Conservation (phyloP, 2,797 vertebrate species). For the Platyrinchus mystaceus region DNA sequence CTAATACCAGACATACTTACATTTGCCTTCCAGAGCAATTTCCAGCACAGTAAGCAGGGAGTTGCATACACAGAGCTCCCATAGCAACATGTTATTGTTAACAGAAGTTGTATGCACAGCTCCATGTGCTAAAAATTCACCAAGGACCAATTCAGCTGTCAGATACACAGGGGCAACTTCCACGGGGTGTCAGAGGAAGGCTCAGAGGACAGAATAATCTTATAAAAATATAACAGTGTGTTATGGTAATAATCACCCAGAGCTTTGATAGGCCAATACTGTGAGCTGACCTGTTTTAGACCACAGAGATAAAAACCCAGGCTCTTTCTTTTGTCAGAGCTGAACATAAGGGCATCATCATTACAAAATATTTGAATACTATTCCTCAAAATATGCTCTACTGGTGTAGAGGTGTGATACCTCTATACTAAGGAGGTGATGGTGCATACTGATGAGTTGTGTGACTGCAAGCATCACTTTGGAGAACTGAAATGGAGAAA, state of each 20-base stretch:
- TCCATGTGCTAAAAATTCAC: conserved; percentile 53
- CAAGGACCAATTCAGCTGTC: conserved; percentile 44
- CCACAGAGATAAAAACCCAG: background rate
- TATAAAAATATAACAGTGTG: background rate
- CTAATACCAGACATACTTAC: conserved; percentile 30
- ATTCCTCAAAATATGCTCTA: background rate
- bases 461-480: background rate
- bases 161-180: conserved; percentile 9
- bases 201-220: conserved; percentile 13
- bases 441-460: background rate
- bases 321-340: background rate
- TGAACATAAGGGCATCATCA: background rate
- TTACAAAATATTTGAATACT: background rate
- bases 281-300: background rate
- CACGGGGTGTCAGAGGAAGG: background rate
- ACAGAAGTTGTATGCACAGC: conserved; percentile 34
- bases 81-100: conserved; percentile 57
- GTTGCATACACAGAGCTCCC: background rate
- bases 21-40: conserved; percentile 40
- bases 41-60: conserved; percentile 23
- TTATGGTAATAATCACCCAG: background rate
- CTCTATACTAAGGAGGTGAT: background rate
- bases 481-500: background rate
- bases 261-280: background rate
- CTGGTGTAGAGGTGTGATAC: background rate